Conservation (phyloP, 2,888 invertebrate species). For the Drosophila anomalata region DNA sequence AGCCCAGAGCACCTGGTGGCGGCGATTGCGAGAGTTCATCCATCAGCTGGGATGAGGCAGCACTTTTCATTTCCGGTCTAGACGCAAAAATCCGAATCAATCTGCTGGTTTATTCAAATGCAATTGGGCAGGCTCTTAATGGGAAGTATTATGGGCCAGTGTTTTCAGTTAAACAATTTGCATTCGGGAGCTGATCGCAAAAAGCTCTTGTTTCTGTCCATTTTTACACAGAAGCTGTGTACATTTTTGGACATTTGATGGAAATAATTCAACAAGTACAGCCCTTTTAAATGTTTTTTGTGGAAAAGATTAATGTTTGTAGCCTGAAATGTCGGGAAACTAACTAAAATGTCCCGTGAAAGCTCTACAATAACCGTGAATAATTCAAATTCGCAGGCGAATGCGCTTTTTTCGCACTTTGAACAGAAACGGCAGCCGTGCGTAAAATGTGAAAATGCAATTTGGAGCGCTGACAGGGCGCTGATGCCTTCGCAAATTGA, state of each 20-base stretch:
- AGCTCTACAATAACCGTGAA: constrained; percentile 13
- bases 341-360: constrained; percentile 1
- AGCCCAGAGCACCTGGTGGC: constrained; percentile 19
- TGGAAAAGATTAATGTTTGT: background rate
- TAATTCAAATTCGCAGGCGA: constrained; percentile 32
- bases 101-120: constrained; percentile 29
- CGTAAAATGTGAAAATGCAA: constrained; percentile 68
- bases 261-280: background rate
- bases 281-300: background rate
- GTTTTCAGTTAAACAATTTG: constrained; percentile 12
- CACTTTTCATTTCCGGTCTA: constrained; percentile 43
- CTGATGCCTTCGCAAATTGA: constrained; percentile 31
- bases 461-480: constrained; percentile 47
- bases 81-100: constrained; percentile 29
- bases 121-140: constrained; percentile 22
- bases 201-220: background rate
- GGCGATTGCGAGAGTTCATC: background rate
- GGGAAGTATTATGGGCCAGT: constrained; percentile 34
- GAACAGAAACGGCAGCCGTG: constrained; percentile 29
- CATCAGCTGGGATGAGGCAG: background rate
- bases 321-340: background rate
- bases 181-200: background rate
- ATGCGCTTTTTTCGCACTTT: constrained; percentile 50
- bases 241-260: background rate
- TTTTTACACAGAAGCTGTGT: background rate